These are phyloP conservation scores for silkworm (Bombyx mori) DNA, from an alignment of 1,140 invertebrate genomes.

Conservation along the genomic window DNA sequence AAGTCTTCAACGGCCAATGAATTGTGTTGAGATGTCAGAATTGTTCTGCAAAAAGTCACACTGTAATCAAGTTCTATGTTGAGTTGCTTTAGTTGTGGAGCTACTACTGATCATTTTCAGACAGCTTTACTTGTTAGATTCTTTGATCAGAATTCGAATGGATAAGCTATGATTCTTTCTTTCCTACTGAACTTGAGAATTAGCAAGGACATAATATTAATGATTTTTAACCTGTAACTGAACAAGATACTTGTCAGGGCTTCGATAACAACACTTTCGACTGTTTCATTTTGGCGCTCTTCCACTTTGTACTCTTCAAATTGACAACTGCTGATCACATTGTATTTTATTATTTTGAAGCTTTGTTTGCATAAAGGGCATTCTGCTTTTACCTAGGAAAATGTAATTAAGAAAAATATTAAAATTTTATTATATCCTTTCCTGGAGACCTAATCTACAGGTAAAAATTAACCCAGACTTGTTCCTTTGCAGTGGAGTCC, in stretches of 20 bases:
- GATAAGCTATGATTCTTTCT: too few species aligned
- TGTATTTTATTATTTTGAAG: slow-evolving; percentile 93
- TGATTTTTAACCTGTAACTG: slow-evolving; percentile 49
- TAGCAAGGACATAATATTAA: too few species aligned
- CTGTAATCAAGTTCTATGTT: too few species aligned
- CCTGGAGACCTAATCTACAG: not conserved
- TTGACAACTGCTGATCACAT: slow-evolving; percentile 87
- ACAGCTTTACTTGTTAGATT: too few species aligned
- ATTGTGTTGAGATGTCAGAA: slow-evolving; percentile 70
- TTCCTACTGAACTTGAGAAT: too few species aligned
- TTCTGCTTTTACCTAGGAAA: slow-evolving; percentile 84
- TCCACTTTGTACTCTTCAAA: slow-evolving; percentile 88
- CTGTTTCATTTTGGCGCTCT: slow-evolving; percentile 34
- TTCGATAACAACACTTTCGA: slow-evolving; percentile 37
- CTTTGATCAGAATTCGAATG: too few species aligned
- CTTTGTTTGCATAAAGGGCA: slow-evolving; percentile 95
- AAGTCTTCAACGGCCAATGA: slow-evolving; percentile 68
- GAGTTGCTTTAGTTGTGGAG: too few species aligned
- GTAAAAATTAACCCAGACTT: too few species aligned
- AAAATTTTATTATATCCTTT: not conserved
- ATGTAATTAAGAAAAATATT: not conserved
- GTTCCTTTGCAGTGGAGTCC: too few species aligned
- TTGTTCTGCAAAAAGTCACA: slow-evolving; percentile 60
- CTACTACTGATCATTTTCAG: too few species aligned
- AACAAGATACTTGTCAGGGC: slow-evolving; percentile 37